Conservation (phyloP, 2,113 vertebrate genomes). For the Uria aalge region DNA sequence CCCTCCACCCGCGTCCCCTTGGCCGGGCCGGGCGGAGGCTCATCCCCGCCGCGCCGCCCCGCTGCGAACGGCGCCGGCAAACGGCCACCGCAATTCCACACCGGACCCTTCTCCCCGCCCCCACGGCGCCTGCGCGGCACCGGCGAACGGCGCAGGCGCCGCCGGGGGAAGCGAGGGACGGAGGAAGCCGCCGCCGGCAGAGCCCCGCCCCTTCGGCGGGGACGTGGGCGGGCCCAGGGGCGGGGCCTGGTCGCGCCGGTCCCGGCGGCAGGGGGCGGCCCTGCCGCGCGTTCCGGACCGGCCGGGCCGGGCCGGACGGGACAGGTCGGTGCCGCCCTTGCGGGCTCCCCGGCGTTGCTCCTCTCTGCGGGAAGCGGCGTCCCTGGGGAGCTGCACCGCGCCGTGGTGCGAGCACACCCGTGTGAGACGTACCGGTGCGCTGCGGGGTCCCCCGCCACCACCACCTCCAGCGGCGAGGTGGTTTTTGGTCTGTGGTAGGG, state of each 20-base stretch:
- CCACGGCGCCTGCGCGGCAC: not conserved
- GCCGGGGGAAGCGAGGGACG: not conserved
- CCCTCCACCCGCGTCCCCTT: not conserved
- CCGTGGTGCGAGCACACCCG: rapidly evolving
- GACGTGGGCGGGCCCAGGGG: not conserved
- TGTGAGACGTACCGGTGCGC: rapidly evolving
- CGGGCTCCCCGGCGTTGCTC: not conserved
- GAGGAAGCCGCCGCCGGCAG: not conserved
- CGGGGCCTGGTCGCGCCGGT: not conserved
- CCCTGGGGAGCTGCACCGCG: not conserved
- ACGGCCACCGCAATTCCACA: not conserved
- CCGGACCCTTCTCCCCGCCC: not conserved
- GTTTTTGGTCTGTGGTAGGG: rapidly evolving
- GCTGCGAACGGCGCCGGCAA: not conserved
- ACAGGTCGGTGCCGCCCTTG: too few relatives aligned
- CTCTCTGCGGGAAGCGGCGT: not conserved
- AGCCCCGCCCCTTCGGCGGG: not conserved
- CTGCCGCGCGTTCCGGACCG: too few relatives aligned
- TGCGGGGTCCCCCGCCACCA: rapidly evolving
- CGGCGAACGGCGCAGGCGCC: not conserved
- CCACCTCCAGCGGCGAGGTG: too few relatives aligned
- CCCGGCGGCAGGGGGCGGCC: not conserved
- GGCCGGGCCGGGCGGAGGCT: not conserved
- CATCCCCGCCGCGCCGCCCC: not conserved
- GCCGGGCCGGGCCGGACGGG: too few relatives aligned